phyloP scores from a whole-genome alignment of 53 echinoderm and acorn worm species.

The Crossaster papposus region DNA sequence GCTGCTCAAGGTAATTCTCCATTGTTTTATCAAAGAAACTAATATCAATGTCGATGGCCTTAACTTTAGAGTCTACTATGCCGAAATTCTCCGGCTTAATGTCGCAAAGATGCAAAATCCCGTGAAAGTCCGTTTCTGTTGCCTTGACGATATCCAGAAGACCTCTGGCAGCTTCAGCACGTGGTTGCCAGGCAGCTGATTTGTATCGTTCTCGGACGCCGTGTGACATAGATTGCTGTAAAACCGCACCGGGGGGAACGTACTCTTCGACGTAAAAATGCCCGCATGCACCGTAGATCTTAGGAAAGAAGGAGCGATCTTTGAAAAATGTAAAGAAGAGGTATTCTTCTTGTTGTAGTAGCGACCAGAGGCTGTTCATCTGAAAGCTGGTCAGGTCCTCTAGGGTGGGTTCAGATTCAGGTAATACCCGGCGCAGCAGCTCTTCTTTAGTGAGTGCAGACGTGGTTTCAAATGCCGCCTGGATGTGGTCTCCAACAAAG shows the following conservation, averaged over 20 bases:
- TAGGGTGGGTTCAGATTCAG: neutral
- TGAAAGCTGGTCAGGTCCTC: constrained; percentile 49
- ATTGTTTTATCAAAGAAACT: constrained; percentile 77
- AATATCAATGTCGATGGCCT: constrained; percentile 90
- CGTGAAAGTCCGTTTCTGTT: constrained; percentile 66
- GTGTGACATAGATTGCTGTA: constrained; percentile 58
- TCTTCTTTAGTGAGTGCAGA: constrained; percentile 50
- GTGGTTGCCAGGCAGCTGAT: constrained; percentile 70
- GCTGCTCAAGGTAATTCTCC: constrained; percentile 67
- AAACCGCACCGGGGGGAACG: constrained; percentile 69
- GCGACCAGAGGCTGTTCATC: constrained; percentile 84
- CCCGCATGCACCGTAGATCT: constrained; percentile 84
- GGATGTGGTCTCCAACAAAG: constrained; percentile 63
- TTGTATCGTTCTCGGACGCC: constrained; percentile 45
- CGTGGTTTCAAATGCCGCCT: constrained; percentile 59
- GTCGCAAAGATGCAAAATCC: constrained; percentile 82
- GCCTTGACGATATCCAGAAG: constrained; percentile 69
- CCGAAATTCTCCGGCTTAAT: constrained; percentile 97
- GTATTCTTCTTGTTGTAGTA: constrained; percentile 88
- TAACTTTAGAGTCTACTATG: constrained; percentile 62
- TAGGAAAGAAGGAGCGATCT: constrained; percentile 61
- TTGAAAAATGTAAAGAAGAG: constrained; percentile 72
- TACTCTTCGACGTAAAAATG: constrained; percentile 87
- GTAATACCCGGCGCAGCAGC: constrained; percentile 52
- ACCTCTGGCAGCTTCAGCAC: constrained; percentile 69